Percentiles rank a stretch among this genome's conserved stretches.
Conservation (phyloP, 2,113 vertebrate genomes). For the Prolemur simus region DNA sequence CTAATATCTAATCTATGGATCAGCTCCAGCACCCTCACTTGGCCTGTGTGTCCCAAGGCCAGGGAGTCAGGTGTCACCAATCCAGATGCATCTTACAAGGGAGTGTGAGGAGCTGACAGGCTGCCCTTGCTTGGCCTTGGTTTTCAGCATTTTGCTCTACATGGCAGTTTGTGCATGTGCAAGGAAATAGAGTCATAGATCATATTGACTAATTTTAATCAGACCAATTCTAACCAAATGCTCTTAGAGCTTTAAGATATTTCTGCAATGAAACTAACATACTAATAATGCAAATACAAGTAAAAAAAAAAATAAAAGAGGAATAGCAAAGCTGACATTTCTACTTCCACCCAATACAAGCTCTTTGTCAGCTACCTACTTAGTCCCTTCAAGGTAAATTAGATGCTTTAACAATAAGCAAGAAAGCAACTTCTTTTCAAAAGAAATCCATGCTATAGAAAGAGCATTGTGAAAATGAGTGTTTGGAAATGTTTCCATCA, state of each 20-base stretch:
- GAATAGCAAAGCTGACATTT: background rate
- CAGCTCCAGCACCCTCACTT: background rate
- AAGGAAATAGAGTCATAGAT: background rate
- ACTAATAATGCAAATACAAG: background rate
- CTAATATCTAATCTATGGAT: background rate
- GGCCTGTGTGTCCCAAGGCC: background rate
- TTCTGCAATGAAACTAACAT: background rate
- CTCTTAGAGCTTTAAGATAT: background rate
- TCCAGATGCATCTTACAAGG: too few relatives aligned
- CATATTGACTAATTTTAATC: background rate
- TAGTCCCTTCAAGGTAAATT: conserved; percentile 43
- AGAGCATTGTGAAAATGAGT: conserved; percentile 37
- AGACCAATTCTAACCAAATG: background rate
- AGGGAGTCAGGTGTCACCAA: background rate
- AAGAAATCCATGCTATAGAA: conserved; percentile 19
- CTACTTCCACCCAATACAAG: background rate
- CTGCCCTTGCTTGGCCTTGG: background rate
- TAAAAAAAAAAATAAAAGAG: background rate
- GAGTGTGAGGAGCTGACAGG: background rate
- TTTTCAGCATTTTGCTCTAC: background rate
- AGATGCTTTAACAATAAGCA: conserved; percentile 43
- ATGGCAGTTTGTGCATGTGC: background rate
- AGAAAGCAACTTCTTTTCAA: conserved; percentile 46
- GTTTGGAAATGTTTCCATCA: conserved; percentile 61
- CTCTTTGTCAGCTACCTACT: background rate